Percentiles rank a stretch among this genome's conserved stretches.
These are phyloP conservation scores for Leptinotarsa rubiginosa DNA, from an alignment of 2,888 invertebrate genomes.

Conservation along the genomic window DNA sequence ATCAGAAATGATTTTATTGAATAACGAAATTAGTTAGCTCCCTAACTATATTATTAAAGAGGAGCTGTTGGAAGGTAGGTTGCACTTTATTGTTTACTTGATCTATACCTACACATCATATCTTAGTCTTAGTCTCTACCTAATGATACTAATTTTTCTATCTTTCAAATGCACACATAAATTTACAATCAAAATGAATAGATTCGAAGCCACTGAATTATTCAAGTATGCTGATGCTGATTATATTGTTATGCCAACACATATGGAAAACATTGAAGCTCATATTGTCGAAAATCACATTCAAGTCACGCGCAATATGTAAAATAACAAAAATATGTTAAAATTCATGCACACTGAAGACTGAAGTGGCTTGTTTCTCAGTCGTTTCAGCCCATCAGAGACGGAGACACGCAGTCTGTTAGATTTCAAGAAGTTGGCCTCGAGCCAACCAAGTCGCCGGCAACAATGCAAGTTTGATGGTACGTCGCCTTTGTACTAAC, in stretches of 20 bases:
- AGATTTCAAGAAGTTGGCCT: conserved; percentile 11
- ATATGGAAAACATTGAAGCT: background rate
- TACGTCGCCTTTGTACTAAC: background rate
- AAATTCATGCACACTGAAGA: background rate
- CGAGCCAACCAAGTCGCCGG: conserved; percentile 17
- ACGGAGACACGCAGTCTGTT: conserved; percentile 21
- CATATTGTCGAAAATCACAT: background rate
- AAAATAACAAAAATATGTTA: background rate
- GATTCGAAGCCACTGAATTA: background rate
- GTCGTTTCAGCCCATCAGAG: conserved; percentile 2
- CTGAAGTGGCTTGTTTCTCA: background rate
- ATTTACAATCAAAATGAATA: no score
- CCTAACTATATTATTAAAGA: no score
- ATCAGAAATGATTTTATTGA: no score
- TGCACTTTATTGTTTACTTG: no score
- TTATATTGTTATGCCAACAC: background rate
- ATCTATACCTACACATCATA: no score
- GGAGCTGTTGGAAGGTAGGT: no score
- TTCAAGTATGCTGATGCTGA: background rate
- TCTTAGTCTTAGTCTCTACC: no score
- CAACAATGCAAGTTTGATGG: conserved; percentile 14
- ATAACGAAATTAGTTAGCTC: no score
- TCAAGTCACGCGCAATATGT: background rate
- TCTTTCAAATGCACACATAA: no score
- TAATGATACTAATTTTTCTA: no score